Evolutionary conservation across 2,888 invertebrate genomes (phyloP).

Genomic region (Lordiphosa fenestrarum): DNA sequence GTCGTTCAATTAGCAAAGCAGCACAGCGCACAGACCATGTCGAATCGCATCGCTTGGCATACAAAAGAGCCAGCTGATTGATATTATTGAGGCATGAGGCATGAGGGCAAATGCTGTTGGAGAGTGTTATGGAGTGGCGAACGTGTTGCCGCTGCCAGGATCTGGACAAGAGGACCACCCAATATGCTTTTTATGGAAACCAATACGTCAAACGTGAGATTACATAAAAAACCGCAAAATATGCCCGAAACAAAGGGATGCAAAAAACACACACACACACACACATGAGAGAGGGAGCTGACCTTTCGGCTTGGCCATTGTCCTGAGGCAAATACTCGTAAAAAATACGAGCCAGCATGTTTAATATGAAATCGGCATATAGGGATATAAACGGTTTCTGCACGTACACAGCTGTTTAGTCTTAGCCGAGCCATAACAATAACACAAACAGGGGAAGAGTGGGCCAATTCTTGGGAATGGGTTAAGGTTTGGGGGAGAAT

Average conservation of each 20-base stretch:
- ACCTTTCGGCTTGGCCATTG: constrained; percentile 61
- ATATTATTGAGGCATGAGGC: constrained; percentile 42
- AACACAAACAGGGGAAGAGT: no score
- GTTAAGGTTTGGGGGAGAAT: no score
- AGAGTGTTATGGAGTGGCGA: constrained; percentile 21
- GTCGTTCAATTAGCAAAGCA: constrained; percentile 54
- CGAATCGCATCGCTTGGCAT: constrained; percentile 30
- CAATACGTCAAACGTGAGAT: constrained; percentile 75
- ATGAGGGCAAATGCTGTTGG: constrained; percentile 44
- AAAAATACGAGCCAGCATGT: constrained; percentile 70
- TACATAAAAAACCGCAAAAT: constrained; percentile 73
- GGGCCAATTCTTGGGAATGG: no score
- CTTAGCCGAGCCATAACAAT: no score
- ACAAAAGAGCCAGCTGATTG: constrained; percentile 59
- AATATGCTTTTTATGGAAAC: constrained; percentile 59
- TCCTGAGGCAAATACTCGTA: constrained; percentile 71
- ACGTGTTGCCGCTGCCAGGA: constrained; percentile 53
- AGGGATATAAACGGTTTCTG: constrained; percentile 41
- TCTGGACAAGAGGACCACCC: constrained; percentile 49
- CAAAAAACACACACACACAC: constrained; percentile 17
- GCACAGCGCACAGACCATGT: constrained; percentile 21
- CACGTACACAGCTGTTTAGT: constrained; percentile 2
- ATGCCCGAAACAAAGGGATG: constrained; percentile 61
- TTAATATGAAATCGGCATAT: constrained; percentile 51
- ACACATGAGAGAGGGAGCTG: constrained; percentile 40